phyloP scores from a whole-genome alignment of 2,797 vertebrate species.

The Ibycter americanus region DNA sequence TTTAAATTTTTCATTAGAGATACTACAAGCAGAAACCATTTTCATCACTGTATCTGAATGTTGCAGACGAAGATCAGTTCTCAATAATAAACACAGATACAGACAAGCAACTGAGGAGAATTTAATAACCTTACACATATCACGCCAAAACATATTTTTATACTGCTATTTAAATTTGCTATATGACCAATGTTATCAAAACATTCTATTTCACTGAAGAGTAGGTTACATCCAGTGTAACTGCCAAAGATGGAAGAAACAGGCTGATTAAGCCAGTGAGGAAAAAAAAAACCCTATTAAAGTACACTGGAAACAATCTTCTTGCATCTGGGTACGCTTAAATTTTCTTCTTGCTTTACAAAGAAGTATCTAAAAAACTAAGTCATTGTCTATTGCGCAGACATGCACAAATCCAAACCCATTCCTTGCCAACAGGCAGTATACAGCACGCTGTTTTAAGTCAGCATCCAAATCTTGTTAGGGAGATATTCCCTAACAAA shows the following conservation, averaged over 20 bases:
- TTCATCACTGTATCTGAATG: not conserved
- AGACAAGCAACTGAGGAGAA: not conserved
- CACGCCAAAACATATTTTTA: not conserved
- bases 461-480: not conserved
- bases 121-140: not conserved
- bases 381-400: not conserved
- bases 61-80: not conserved
- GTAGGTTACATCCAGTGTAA: not conserved
- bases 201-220: not conserved
- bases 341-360: not conserved
- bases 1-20: not conserved
- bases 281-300: not conserved
- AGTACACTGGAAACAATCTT: not conserved
- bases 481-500: not conserved
- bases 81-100: not conserved
- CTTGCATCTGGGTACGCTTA: not conserved
- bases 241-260: not conserved
- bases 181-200: accelerated
- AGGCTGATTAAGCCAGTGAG: not conserved
- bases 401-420: not conserved
- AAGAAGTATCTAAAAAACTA: not conserved
- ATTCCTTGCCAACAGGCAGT: not conserved
- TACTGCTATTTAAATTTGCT: not conserved
- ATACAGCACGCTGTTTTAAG: not conserved
- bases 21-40: not conserved